Percentiles rank a stretch among this genome's conserved stretches.
Evolutionary conservation across 2,113 vertebrate species (phyloP).

Genomic region (Paramisgurnus dabryanus): DNA sequence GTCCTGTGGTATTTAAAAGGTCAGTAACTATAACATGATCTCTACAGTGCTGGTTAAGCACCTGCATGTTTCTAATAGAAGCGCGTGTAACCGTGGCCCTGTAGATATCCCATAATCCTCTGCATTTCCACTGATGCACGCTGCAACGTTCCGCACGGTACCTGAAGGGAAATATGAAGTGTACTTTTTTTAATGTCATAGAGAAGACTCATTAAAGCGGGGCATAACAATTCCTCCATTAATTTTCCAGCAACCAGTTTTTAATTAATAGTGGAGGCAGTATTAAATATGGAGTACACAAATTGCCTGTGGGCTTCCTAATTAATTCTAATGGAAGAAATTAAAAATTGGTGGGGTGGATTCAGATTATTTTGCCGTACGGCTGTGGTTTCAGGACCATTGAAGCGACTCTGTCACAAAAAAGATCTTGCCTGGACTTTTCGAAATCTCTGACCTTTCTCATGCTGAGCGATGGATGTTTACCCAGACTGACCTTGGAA

Average conservation of each 20-base stretch:
- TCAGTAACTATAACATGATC: neutral
- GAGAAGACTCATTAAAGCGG: conserved; percentile 80
- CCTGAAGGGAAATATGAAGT: conserved; percentile 79
- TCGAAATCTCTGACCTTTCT: conserved; percentile 11
- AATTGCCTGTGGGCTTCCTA: conserved; percentile 84
- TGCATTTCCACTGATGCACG: conserved; percentile 17
- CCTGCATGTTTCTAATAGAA: conserved; percentile 1
- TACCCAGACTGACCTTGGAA: neutral
- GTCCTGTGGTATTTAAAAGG: neutral
- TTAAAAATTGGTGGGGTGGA: conserved; percentile 80
- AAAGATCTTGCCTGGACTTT: conserved; percentile 63
- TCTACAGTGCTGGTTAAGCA: conserved; percentile 15
- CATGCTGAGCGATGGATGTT: conserved; percentile 13
- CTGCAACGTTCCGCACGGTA: conserved; percentile 41
- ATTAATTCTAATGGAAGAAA: conserved; percentile 85
- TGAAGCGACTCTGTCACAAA: conserved; percentile 78
- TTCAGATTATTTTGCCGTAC: conserved; percentile 74
- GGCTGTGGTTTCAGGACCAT: conserved; percentile 74
- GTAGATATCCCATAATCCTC: conserved; percentile 24
- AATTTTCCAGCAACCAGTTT: conserved; percentile 84
- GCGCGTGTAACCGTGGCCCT: conserved; percentile 59
- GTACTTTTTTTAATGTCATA: conserved; percentile 75
- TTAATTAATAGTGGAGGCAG: conserved; percentile 87
- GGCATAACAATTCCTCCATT: conserved; percentile 82
- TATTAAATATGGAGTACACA: conserved; percentile 80